Conservation (phyloP, 2,113 vertebrate species). For the Tringa solitaria region DNA sequence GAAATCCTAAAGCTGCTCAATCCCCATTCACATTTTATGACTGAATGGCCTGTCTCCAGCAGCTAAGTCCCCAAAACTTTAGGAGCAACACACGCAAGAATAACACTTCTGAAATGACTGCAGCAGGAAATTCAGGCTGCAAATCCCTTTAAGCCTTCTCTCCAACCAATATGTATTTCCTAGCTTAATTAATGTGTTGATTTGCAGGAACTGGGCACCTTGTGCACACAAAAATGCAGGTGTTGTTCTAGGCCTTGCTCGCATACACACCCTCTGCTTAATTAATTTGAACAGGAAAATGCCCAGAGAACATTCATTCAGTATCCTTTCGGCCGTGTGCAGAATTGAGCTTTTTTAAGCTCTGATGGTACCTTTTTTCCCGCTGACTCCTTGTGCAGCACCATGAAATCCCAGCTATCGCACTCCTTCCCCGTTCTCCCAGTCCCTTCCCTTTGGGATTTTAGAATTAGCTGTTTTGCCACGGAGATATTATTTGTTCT, state of each 20-base stretch:
- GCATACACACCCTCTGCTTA: neutral
- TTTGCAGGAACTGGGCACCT: neutral
- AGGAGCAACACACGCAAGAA: neutral
- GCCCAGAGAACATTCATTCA: neutral
- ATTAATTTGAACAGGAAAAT: neutral
- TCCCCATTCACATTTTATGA: rapidly evolving
- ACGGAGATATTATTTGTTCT: neutral
- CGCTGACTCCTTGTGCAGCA: neutral
- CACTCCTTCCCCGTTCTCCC: neutral
- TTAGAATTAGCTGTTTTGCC: neutral
- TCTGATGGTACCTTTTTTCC: neutral
- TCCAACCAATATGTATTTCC: neutral
- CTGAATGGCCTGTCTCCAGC: neutral
- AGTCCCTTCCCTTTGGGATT: neutral
- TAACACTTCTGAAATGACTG: neutral
- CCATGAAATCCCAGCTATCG: neutral
- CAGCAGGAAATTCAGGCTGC: neutral
- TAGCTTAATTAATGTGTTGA: neutral
- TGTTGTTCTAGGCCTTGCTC: neutral
- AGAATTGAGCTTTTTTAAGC: neutral
- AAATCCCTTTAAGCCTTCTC: neutral
- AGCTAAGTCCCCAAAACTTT: neutral
- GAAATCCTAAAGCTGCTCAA: neutral
- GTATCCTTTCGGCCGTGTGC: neutral
- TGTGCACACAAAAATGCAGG: neutral